phyloP scores from a whole-genome alignment of 2,113 vertebrate species.

The Oenanthe oenanthe region DNA sequence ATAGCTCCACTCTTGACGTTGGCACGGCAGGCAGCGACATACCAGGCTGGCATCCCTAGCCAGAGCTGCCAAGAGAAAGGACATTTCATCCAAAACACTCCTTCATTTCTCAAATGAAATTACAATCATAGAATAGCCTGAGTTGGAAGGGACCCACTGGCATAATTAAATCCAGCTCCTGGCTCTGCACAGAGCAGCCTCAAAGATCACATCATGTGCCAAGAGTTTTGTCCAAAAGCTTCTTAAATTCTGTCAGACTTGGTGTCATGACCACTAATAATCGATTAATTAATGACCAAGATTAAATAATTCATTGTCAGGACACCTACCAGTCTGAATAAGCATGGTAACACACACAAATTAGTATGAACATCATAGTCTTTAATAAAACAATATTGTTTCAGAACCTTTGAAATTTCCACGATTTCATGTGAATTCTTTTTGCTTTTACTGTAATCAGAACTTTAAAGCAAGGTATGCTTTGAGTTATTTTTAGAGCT shows the following conservation, averaged over 20 bases:
- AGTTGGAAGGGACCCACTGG: not conserved
- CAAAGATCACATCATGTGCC: not conserved
- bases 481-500: not conserved
- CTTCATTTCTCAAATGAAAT: not conserved
- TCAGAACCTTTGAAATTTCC: not conserved
- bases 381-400: not conserved
- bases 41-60: slow-evolving; percentile 99
- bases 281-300: not conserved
- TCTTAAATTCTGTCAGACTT: not conserved
- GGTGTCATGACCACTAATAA: not conserved
- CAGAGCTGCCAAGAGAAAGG: slow-evolving; percentile 81
- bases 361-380: not conserved
- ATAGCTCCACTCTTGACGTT: slow-evolving; percentile 98
- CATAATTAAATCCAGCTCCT: not conserved
- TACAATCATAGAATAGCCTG: not conserved
- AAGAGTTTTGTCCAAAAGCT: not conserved
- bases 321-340: not conserved
- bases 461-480: not conserved
- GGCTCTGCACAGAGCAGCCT: not conserved
- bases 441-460: not conserved
- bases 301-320: not conserved
- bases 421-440: not conserved
- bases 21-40: slow-evolving; percentile 95
- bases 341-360: not conserved
- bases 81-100: not conserved